Evolutionary conservation across 2,113 vertebrate genomes (phyloP), one percentile per base, ranked within the genome.

Genomic region (Actenoides lindsayi): DNA sequence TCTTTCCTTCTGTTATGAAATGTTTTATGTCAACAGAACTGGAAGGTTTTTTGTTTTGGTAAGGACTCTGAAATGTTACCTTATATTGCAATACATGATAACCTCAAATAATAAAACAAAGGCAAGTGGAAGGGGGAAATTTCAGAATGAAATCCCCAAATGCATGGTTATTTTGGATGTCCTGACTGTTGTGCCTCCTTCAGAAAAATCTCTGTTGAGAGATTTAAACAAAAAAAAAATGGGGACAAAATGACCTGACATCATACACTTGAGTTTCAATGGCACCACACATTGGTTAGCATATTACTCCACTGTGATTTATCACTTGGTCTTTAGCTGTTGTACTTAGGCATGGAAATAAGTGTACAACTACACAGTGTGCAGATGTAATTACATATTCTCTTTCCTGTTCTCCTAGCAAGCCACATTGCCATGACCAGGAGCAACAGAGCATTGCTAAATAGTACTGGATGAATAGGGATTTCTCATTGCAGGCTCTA

Each of bases 1-100:
- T 7, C 31, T 69, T 93, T 69, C 18, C 20, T 81, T 88, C 31
- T 87, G 12, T 83, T 95, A 88, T 86, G 79, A 94, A 90, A 87
- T 90, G 59, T 82, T 89, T 95, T 16, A 13, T 75, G 60, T 71
- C 41, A 87, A 70, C 41, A 80, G 31, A 88, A 77, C 21, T 59
- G 19, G 59, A 86, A 8, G 0, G 0, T 0, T 37, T 87, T 89
- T 91, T 91, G 5, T 59, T 67, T 88, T 54, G 28, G 57, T 16
- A 69, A 5, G 4, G 16, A 54, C 9, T 95, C 37, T 64, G 30
- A 51, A 81, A 89, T 64, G 3, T 64, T 78, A 64, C 11, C 6
- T 80, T 62, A 63, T 70, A 46, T 51, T 90, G 30, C 13, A 73
- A 28, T n/a, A 69, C 3, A 2, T 9, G 16, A 63, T 62, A 89